A percentile compares a stretch with the other conserved stretches of the same genome.
Conservation (phyloP, 2,888 invertebrate genomes). For the Phyllotreta cruciferae region DNA sequence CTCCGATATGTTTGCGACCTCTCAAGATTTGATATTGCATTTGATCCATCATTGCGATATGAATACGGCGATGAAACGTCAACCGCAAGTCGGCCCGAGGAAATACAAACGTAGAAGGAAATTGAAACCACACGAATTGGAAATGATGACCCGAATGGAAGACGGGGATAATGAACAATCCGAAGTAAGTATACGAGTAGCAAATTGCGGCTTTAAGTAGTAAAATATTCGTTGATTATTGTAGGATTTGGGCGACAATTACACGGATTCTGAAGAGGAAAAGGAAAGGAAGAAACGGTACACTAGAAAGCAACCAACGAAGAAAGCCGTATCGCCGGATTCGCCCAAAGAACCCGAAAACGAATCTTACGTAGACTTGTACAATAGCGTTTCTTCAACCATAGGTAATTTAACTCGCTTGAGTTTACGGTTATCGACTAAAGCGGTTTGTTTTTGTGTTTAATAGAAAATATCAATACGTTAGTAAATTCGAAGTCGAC, state of each 20-base stretch:
- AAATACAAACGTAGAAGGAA: constrained; percentile 84
- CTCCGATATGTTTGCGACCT: constrained; percentile 71
- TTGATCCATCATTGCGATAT: constrained; percentile 86
- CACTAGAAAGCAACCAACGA: constrained; percentile 55
- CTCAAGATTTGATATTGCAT: constrained; percentile 80
- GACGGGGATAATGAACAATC: constrained; percentile 45
- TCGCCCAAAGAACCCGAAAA: constrained; percentile 49
- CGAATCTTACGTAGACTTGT: constrained; percentile 60
- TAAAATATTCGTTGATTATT: constrained; percentile 14
- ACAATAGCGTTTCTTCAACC: constrained; percentile 61
- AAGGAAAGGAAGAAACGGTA: constrained; percentile 49
- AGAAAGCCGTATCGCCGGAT: constrained; percentile 55
- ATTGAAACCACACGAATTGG: constrained; percentile 70
- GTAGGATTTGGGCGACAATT: constrained; percentile 47
- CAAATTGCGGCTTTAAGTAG: neutral
- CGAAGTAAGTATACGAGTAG: constrained; percentile 44
- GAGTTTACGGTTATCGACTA: neutral
- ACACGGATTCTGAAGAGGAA: constrained; percentile 51
- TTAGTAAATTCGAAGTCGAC: constrained; percentile 59
- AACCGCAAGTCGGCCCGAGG: constrained; percentile 75
- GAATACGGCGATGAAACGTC: constrained; percentile 81
- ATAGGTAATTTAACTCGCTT: constrained; percentile 42
- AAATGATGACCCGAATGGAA: constrained; percentile 55
- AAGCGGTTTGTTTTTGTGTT: neutral
- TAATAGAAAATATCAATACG: constrained; percentile 60